Evolutionary conservation across 2,888 invertebrate genomes (phyloP), one percentile per base, ranked within the genome.

Genomic region (Mesochorus sp.): DNA sequence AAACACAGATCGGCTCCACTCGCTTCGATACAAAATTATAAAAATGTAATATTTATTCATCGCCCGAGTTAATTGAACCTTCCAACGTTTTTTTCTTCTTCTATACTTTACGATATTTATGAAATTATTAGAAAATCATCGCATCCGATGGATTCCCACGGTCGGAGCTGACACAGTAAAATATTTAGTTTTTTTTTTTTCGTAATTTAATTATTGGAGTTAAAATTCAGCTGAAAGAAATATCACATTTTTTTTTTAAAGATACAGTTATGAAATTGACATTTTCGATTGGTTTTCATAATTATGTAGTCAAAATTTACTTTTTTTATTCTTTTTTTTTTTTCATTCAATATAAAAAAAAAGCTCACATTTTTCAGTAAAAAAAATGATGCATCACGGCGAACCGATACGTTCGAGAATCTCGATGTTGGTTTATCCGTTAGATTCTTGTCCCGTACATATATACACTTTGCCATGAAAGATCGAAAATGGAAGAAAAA

Each of bases 371-470:
- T 49, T 21, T 1, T 49, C 49, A 42, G 8, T 0, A 42, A 42
- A 42, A 42, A 42, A 42, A 42, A 42, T 42, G 42, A 42, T 42
- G 42, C 42, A 42, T 42, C 42, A 24, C 49, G 49, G 24, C 21
- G 24, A 21, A 42, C 8, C 14, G 14, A 49, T 24, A 49, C 49
- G 14, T 21, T 24, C 24, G 49, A 24, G 10, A 21, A 21, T 49
- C 3, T 49, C 21, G 4, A 10, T 24, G 49, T 10, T 24, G 49
- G 49, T 24, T n/a, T 55, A 3, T n/a, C 55, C 57, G 57, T 57
- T 57, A 57, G 10, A 6, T 37, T 55, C 37, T 55, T 19, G 19
- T 55, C 37, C 14, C 55, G 55, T n/a, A n/a, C n/a, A n/a, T 47
- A 47, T 47, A 10, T 31, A 10, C 14, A 8, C 17, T 55, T 28